phyloP scores from a whole-genome alignment of 1,140 invertebrate species.

The Maconellicoccus hirsutus region DNA sequence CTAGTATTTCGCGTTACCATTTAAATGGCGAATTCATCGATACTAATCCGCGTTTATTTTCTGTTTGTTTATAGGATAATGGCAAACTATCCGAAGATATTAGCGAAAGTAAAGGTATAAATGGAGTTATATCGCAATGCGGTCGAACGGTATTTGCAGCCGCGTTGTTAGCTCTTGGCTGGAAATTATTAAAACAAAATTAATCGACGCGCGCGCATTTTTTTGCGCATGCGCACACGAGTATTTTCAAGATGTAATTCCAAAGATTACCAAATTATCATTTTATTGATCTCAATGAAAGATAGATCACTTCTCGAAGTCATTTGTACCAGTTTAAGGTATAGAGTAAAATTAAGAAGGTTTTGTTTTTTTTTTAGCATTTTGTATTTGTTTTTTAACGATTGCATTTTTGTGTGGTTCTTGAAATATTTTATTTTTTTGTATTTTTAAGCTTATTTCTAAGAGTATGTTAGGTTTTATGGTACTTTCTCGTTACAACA shows the following conservation, averaged over 20 bases:
- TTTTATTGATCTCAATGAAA: constrained; percentile 15
- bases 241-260: background rate
- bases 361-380: constrained; percentile 13
- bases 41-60: background rate
- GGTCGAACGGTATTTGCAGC: background rate
- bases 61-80: background rate
- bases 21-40: no score
- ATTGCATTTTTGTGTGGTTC: background rate
- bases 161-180: background rate
- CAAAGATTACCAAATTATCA: constrained; percentile 20
- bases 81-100: background rate
- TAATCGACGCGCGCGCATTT: background rate
- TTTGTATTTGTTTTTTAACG: constrained; percentile 4
- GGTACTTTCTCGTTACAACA: no score
- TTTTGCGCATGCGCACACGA: no score
- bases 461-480: no score
- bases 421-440: background rate
- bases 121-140: background rate
- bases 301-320: constrained; percentile 4
- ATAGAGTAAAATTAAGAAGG: constrained; percentile 1
- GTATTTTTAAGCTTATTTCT: no score
- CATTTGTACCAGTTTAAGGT: constrained; percentile 14
- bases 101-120: background rate
- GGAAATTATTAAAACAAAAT: constrained; percentile 13
- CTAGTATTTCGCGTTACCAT: no score